A percentile compares a stretch with the other conserved stretches of the same genome.
Evolutionary conservation across 2,113 vertebrate species (phyloP).

Genomic region (Capreolus pygargus): DNA sequence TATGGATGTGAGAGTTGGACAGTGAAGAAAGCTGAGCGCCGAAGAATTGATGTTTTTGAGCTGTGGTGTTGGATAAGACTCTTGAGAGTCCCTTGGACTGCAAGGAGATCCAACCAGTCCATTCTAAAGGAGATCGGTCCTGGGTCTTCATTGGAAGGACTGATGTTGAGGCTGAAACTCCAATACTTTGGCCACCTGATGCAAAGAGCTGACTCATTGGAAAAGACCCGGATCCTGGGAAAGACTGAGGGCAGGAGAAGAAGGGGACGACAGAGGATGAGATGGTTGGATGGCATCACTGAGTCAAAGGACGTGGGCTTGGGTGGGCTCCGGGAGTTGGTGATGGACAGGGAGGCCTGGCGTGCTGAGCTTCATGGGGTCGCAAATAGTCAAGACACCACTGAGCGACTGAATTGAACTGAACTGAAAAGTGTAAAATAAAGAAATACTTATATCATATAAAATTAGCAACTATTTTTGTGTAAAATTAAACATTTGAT

Average conservation of each 20-base stretch:
- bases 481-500: background rate
- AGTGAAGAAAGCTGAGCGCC: too few species aligned
- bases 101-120: too few species aligned
- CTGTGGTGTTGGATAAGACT: too few species aligned
- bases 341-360: background rate
- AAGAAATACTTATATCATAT: background rate
- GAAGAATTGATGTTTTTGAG: too few species aligned
- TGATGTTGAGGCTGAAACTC: background rate
- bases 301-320: background rate
- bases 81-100: too few species aligned
- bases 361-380: fast-evolving
- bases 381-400: background rate
- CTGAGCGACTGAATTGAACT: too few species aligned
- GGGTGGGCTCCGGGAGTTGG: background rate
- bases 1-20: too few species aligned
- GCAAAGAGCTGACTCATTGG: fast-evolving
- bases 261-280: background rate
- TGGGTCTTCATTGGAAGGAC: background rate
- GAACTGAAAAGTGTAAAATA: background rate
- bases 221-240: background rate
- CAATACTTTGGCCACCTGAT: background rate
- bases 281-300: background rate
- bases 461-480: slow-evolving; percentile 8
- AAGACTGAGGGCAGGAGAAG: background rate
- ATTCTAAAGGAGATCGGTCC: background rate